phyloP scores from a whole-genome alignment of 2,888 invertebrate genomes.

The Lordiphosa fenestrarum region DNA sequence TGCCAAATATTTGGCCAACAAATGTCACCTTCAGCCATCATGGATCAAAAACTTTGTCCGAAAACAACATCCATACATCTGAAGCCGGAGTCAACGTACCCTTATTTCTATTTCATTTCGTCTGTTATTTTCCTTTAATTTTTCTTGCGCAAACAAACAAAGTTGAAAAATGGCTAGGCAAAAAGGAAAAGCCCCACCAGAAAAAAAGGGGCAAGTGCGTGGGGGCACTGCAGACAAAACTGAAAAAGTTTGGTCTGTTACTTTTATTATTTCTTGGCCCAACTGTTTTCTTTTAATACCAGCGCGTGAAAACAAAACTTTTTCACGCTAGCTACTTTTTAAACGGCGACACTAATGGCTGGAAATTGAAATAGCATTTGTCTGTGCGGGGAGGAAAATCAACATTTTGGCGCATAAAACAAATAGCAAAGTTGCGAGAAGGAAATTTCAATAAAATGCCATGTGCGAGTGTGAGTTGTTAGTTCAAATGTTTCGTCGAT shows the following conservation, averaged over 20 bases:
- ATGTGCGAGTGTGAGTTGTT: no score
- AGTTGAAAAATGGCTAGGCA: conserved; percentile 37
- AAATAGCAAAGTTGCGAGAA: no score
- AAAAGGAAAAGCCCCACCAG: conserved; percentile 5
- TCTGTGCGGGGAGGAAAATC: no score
- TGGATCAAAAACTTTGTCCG: no score
- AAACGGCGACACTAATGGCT: conserved; percentile 68
- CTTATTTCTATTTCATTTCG: conserved; percentile 44
- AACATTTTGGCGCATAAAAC: no score
- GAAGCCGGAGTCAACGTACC: conserved; percentile 4
- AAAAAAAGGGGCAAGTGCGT: neutral
- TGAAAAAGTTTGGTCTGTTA: conserved; percentile 16
- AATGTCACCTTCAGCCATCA: neutral
- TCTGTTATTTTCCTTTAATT: conserved; percentile 55
- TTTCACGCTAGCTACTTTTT: conserved; percentile 47
- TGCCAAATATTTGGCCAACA: neutral
- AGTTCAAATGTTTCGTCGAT: no score
- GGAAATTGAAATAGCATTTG: conserved; percentile 60
- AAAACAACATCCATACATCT: neutral
- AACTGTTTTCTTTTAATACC: conserved; percentile 53
- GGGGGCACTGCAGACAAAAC: conserved; percentile 16
- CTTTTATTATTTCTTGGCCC: conserved; percentile 21
- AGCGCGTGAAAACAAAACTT: conserved; percentile 67
- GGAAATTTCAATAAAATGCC: no score
- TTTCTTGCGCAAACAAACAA: conserved; percentile 49